Evolutionary conservation across 2,113 vertebrate genomes (phyloP).

Genomic region (Petromus typicus): DNA sequence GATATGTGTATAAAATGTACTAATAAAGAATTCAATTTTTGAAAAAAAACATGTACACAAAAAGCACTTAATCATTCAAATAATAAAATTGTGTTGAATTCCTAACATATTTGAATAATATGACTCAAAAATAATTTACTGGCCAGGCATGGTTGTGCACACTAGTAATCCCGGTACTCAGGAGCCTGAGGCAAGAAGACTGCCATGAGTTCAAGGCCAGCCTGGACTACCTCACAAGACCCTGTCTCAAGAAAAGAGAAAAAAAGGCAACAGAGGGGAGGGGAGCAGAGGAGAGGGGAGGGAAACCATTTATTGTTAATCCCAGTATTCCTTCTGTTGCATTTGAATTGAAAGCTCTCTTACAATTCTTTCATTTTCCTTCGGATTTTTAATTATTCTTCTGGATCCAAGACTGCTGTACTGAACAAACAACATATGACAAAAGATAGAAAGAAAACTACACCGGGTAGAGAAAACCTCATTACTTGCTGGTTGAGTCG

Average conservation of each 20-base stretch:
- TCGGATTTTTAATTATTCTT: slow-evolving; percentile 35
- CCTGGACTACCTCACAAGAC: too few species aligned
- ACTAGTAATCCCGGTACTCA: too few species aligned
- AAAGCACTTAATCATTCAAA: slow-evolving; percentile 10
- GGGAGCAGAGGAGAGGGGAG: too few species aligned
- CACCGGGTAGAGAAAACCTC: neutral
- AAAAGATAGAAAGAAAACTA: neutral
- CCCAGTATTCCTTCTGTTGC: neutral
- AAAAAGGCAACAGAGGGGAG: too few species aligned
- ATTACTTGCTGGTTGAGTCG: neutral
- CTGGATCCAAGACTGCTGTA: neutral
- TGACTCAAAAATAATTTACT: neutral
- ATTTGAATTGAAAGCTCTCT: neutral
- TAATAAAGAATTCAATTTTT: too few species aligned
- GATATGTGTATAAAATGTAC: too few species aligned
- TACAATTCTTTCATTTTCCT: neutral
- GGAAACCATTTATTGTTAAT: neutral
- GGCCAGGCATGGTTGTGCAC: too few species aligned
- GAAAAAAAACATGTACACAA: too few species aligned
- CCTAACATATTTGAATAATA: neutral
- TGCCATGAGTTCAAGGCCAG: too few species aligned
- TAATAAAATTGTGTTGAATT: slow-evolving; percentile 46
- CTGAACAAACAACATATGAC: neutral
- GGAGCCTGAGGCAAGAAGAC: too few species aligned
- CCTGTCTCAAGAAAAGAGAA: too few species aligned